A percentile compares a stretch with the other conserved stretches of the same genome.
Evolutionary conservation across 2,113 vertebrate species (phyloP).

Genomic region (Gnathonemus echidnorhynchus): DNA sequence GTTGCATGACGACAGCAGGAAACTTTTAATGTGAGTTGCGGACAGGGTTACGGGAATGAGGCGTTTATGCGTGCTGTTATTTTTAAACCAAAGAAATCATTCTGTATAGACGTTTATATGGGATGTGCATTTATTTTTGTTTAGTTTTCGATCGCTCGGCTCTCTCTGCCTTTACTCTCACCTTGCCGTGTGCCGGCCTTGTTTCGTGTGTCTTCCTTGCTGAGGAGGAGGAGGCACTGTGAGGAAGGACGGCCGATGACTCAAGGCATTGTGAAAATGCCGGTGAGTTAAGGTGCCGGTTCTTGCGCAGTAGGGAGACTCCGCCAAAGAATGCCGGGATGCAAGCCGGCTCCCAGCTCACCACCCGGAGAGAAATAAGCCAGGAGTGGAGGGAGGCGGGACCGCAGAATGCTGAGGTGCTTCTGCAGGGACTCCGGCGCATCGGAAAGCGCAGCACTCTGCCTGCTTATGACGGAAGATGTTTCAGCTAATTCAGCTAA

Average conservation of each 20-base stretch:
- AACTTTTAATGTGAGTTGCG: neutral
- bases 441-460: neutral
- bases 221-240: neutral
- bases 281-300: slow-evolving; percentile 55
- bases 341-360: slow-evolving; percentile 39
- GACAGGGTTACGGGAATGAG: neutral
- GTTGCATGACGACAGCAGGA: neutral
- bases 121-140: neutral
- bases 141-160: neutral
- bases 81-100: slow-evolving; percentile 5
- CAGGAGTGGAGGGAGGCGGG: neutral
- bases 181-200: neutral
- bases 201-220: neutral
- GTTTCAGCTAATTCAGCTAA: neutral
- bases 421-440: neutral
- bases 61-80: neutral
- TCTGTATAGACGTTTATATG: neutral
- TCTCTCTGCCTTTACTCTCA: neutral
- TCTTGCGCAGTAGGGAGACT: slow-evolving; percentile 49
- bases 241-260: slow-evolving; percentile 24
- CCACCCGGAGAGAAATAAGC: neutral
- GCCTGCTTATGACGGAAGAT: neutral
- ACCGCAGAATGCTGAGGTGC: neutral
- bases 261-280: slow-evolving; percentile 43
- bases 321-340: slow-evolving; percentile 49